Base-by-base conservation (phyloP, 1,140 invertebrate species). In the Gonatopus flavifemur region DNA sequence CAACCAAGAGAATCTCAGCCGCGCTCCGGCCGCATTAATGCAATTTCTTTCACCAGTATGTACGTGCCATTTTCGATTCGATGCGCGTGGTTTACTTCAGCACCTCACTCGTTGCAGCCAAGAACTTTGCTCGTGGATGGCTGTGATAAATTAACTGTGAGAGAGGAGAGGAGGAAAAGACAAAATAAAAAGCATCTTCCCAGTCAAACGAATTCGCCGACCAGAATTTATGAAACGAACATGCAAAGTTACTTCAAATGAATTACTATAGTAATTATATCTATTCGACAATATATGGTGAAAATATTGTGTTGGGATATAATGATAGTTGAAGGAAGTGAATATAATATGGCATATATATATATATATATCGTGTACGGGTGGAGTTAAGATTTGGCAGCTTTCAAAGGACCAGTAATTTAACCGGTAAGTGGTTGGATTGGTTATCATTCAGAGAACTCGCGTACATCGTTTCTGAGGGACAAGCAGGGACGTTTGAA, bases 121-220 rank as follows among this genome's bases (percentile, higher is more conserved):
- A 35, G 53, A 60, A 59, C 49, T 42, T n/a, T n/a, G n/a, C n/a
- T n/a, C n/a, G n/a, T n/a, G n/a, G n/a, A n/a, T n/a, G n/a, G n/a
- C n/a, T n/a, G 52, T 62, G 59, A 62, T 60, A 58, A 49, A 62
- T 62, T 62, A 62, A 60, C 59, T 52, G 49, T 41, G 24, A 21
- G 25, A 25, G 44, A 49, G 32, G 9, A 15, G 15, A 13, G 9
- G 32, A 33, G 6, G 15, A 33, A 13, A 33, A 13, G n/a, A 13
- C 5, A 33, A 33, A 4, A 6, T 4, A 9, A 4, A 33, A 4
- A 33, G 15, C 4, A 5, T 7, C 6, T 33, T 12, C 6, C 10
- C 7, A 15, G 9, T n/a, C 32, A 13, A 15, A 5, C 7, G 5
- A 13, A n/a, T 33, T 33, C 15, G 4, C 32, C 12, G 25, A 28